Evolutionary conservation across 2,113 vertebrate species (phyloP).

Genomic region (Centropus bengalensis): DNA sequence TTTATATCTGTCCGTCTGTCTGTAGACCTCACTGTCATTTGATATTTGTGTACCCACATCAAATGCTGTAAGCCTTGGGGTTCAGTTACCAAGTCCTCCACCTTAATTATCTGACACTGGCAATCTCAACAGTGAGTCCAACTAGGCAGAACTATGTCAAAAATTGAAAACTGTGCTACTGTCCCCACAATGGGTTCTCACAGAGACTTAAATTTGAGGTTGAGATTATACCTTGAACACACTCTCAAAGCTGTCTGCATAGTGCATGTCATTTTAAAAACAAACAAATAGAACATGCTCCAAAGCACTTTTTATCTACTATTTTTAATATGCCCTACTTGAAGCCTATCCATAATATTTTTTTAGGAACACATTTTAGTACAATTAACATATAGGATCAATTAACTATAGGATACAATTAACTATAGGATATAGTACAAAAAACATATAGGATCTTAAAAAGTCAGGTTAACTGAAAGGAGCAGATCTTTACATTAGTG

Average conservation of each 20-base stretch:
- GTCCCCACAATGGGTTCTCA: neutral
- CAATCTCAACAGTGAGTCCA: neutral
- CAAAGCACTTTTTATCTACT: neutral
- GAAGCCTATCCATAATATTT: neutral
- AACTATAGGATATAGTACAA: too few species aligned
- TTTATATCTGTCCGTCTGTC: neutral
- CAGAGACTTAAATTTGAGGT: neutral
- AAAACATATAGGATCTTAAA: neutral
- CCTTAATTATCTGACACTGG: neutral
- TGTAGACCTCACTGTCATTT: neutral
- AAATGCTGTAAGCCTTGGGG: neutral
- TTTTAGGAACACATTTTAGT: neutral
- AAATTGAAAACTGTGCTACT: neutral
- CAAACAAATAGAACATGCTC: neutral
- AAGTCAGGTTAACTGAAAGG: slow-evolving; percentile 9
- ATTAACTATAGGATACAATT: too few species aligned
- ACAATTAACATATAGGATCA: too few species aligned
- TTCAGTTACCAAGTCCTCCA: neutral
- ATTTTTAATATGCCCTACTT: neutral
- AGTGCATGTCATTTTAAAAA: neutral
- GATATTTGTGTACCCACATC: neutral
- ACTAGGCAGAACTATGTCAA: neutral
- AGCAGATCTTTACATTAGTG: slow-evolving; percentile 11
- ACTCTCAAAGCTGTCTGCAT: neutral
- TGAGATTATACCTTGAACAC: neutral